Conservation (phyloP, 2,888 invertebrate species). For the Adelognathus sp. region DNA sequence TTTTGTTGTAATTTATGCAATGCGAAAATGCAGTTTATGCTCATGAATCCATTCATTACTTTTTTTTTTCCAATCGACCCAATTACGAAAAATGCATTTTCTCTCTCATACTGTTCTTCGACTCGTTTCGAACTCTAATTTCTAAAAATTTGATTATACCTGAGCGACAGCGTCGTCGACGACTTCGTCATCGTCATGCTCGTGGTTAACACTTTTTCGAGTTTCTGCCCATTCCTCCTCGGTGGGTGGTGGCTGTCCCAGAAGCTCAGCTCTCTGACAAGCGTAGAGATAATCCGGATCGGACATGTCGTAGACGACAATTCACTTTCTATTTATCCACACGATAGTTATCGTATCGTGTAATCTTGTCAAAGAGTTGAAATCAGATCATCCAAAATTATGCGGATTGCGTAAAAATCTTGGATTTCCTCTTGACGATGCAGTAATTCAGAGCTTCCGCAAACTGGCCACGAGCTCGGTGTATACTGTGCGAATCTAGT, state of each 20-base stretch:
- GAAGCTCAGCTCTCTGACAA: conserved; percentile 89
- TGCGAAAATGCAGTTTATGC: no score
- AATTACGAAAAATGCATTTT: not conserved
- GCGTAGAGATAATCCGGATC: conserved; percentile 86
- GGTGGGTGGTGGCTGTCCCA: conserved; percentile 87
- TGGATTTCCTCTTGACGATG: not conserved
- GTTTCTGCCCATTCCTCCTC: conserved; percentile 83
- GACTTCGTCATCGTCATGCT: conserved; percentile 61
- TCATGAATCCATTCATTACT: no score
- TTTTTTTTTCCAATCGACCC: no score
- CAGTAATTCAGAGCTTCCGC: no score
- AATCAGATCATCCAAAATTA: no score
- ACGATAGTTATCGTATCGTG: not conserved
- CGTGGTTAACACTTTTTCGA: conserved; percentile 44
- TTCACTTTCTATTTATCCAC: not conserved
- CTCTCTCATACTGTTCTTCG: not conserved
- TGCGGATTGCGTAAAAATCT: not conserved
- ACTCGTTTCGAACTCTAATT: not conserved
- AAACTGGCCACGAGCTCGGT: conserved; percentile 30
- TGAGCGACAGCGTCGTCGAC: conserved; percentile 66
- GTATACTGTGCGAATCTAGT: conserved; percentile 48
- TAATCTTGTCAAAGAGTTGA: not conserved
- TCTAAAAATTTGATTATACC: conserved; percentile 60
- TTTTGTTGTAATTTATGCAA: not conserved
- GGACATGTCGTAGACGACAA: conserved; percentile 66